Percentiles rank a stretch among this genome's conserved stretches.
phyloP scores from a whole-genome alignment of 1,140 invertebrate genomes.

The Lanistes nyassanus region DNA sequence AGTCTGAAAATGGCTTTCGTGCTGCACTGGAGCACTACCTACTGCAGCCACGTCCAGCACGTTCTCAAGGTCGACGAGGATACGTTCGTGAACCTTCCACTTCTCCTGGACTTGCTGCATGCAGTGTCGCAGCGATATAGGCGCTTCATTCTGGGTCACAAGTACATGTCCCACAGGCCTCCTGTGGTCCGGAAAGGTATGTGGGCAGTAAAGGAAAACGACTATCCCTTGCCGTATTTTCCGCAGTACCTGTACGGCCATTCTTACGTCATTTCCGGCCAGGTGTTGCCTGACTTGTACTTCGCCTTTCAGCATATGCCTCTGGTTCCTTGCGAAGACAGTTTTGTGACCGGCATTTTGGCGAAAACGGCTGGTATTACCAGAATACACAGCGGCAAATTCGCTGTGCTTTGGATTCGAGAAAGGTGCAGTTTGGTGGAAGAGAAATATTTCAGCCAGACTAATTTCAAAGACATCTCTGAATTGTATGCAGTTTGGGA shows the following conservation, averaged over 20 bases:
- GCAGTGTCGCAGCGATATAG: not conserved
- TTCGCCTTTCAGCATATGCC: constrained; percentile 43
- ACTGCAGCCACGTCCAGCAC: not conserved
- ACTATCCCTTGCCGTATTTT: not conserved
- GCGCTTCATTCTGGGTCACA: not conserved
- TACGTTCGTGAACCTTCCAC: constrained; percentile 11
- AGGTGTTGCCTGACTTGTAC: constrained; percentile 36
- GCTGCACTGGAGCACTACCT: not conserved
- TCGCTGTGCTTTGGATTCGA: not conserved
- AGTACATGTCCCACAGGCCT: not conserved
- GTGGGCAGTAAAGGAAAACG: constrained; percentile 1
- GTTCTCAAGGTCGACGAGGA: constrained; percentile 26
- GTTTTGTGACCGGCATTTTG: constrained; percentile 67
- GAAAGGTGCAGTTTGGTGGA: not conserved
- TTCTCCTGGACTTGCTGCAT: not conserved
- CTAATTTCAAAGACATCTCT: constrained; percentile 1
- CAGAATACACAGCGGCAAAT: constrained; percentile 21
- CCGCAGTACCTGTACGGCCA: not conserved
- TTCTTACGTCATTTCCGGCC: constrained; percentile 13
- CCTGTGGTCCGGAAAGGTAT: not conserved
- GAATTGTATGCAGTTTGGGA: not conserved
- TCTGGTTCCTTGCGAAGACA: constrained; percentile 64
- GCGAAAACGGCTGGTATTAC: constrained; percentile 40
- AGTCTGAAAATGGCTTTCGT: constrained; percentile 10
- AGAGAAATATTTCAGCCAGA: constrained; percentile 7